These are phyloP conservation scores for Xenotilapia caudafasciata DNA, from an alignment of 2,113 vertebrate genomes.

Conservation along the genomic window DNA sequence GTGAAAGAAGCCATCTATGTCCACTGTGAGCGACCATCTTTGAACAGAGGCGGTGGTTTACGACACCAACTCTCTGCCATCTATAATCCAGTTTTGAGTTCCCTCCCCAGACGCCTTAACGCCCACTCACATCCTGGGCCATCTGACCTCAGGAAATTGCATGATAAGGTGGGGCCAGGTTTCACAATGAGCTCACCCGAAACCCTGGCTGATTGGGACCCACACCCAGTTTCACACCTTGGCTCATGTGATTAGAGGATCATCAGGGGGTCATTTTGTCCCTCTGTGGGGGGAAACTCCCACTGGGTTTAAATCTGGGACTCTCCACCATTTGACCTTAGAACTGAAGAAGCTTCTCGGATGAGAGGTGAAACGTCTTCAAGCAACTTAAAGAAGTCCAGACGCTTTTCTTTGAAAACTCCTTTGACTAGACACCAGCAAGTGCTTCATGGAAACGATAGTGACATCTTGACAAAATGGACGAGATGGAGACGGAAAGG, in stretches of 20 bases:
- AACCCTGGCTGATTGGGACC: not conserved
- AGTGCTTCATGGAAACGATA: not conserved
- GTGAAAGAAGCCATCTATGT: too few species aligned
- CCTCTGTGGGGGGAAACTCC: fast-evolving
- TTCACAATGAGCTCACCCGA: fast-evolving
- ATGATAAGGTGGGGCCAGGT: too few species aligned
- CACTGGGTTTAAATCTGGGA: not conserved
- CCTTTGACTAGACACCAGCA: not conserved
- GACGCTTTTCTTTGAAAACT: not conserved
- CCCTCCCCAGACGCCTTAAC: too few species aligned
- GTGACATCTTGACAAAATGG: not conserved
- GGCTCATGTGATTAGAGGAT: not conserved
- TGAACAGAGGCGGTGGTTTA: too few species aligned
- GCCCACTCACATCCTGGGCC: too few species aligned
- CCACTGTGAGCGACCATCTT: too few species aligned
- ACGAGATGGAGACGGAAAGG: not conserved
- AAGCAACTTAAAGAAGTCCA: not conserved
- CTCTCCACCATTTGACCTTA: not conserved
- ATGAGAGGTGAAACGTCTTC: not conserved
- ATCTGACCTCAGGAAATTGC: not conserved
- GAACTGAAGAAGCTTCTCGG: not conserved
- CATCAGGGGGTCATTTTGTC: not conserved
- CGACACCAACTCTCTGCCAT: fast-evolving
- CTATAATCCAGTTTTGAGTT: too few species aligned
- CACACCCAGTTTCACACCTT: not conserved